Evolutionary conservation across 2,113 vertebrate genomes (phyloP).

Genomic region (Haemorhous mexicanus): DNA sequence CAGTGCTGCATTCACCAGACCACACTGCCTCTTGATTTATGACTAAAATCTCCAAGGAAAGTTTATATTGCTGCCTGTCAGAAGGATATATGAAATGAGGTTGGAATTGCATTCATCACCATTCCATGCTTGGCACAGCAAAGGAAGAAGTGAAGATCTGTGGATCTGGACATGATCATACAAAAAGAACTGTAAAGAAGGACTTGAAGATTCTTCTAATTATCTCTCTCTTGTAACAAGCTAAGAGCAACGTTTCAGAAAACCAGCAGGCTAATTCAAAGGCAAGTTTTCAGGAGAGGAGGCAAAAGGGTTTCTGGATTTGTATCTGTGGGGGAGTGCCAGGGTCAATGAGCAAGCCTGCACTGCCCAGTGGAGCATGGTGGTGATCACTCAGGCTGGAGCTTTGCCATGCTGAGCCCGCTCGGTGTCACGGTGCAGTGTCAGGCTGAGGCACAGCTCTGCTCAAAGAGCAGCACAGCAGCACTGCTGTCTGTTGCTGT

Average conservation of each 20-base stretch:
- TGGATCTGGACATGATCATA: background rate
- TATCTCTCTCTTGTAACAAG: background rate
- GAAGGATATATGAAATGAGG: background rate
- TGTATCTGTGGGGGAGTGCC: background rate
- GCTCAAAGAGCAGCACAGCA: background rate
- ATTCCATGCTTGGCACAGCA: background rate
- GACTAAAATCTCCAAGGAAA: background rate
- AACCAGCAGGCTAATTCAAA: background rate
- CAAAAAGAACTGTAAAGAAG: background rate
- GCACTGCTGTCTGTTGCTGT: background rate
- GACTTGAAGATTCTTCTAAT: background rate
- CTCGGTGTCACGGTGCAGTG: fast-evolving
- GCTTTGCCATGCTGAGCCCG: background rate
- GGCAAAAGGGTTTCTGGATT: background rate
- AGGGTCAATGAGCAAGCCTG: background rate
- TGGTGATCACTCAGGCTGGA: background rate
- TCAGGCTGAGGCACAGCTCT: fast-evolving
- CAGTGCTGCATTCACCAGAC: background rate
- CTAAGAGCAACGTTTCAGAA: background rate
- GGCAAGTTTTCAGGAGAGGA: background rate
- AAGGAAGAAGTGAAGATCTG: background rate
- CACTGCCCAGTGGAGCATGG: background rate
- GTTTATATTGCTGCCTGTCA: background rate
- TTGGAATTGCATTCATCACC: background rate
- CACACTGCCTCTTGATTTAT: background rate